Evolutionary conservation across 2,797 vertebrate genomes (phyloP), one percentile per base, ranked within the genome.

Genomic region (Adelosebastes latens): DNA sequence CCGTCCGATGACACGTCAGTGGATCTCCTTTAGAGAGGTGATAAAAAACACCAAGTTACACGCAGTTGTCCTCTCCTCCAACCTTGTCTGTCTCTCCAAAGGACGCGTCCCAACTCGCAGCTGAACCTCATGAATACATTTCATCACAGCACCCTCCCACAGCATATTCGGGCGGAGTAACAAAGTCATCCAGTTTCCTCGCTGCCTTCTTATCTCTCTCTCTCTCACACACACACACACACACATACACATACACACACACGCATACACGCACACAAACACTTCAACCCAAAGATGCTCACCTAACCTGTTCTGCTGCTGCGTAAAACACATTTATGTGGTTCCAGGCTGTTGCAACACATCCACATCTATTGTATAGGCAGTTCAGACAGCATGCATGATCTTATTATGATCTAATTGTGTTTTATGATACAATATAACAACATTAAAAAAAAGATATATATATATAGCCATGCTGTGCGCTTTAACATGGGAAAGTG

Each of bases 161-260:
- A 84, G 68, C 72, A 31, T 72, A 83, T 87, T 76, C 87, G 89
- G 92, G 93, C 88, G 91, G 92, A 89, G 93, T 92, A 84, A 90
- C 77, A 52, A 84, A 78, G 75, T 79, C 77, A 11, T 34, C 72
- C 22, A 49, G 63, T 84, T 67, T 84, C 63, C 72, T 70, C 8
- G 9, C 60, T 63, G 29, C 56, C 56, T 25, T 18, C 64, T 80
- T 74, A 42, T 80, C 82, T 34, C 20, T 56, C 34, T n/a, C 39
- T 46, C 39, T 27, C 34, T 1, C 10, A 6, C 59, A 2, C 27
- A 11, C 29, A 6, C 29, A 9, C 60, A 25, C 18, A 52, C 49
- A 52, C 52, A 22, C 29, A 11, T 14, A 8, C 56, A 8, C 22
- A 6, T 31, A 6, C 71, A 53, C 42, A 14, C 56, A 8, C 24